Percentiles rank a stretch among this genome's conserved stretches.
These are phyloP conservation scores for Pherbina coryleti DNA, from an alignment of 2,888 invertebrate genomes.

Conservation along the genomic window DNA sequence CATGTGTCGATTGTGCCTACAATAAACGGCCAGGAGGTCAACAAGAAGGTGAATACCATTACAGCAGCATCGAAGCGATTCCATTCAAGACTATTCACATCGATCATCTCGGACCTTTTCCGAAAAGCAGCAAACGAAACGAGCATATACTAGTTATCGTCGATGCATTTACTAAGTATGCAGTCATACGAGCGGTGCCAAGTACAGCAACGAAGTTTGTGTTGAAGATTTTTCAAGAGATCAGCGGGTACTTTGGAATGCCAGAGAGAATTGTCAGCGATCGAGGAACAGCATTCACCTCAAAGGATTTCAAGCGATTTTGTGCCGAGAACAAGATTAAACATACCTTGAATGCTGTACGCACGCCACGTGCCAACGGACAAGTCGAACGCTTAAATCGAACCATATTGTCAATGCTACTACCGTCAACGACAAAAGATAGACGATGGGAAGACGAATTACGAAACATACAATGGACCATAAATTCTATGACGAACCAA, in stretches of 20 bases:
- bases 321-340: neutral
- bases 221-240: constrained; percentile 9
- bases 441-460: neutral
- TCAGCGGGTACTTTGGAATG: constrained; percentile 46
- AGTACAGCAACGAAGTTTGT: constrained; percentile 35
- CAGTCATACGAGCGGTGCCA: constrained; percentile 27
- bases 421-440: neutral
- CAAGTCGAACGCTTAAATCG: neutral
- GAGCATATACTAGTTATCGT: constrained; percentile 37
- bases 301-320: neutral
- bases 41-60: constrained; percentile 43
- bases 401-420: neutral
- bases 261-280: constrained; percentile 49
- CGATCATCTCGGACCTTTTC: constrained; percentile 40
- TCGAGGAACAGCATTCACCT: constrained; percentile 36
- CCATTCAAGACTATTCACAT: constrained; percentile 34
- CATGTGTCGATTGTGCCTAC: no score
- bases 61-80: constrained; percentile 22
- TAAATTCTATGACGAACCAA: neutral
- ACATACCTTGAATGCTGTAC: neutral
- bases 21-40: no score
- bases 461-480: neutral
- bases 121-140: constrained; percentile 36
- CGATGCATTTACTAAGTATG: constrained; percentile 43
- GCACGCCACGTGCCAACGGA: constrained; percentile 3